These are phyloP conservation scores for Philonicus albiceps DNA, from an alignment of 2,888 invertebrate genomes.

Conservation along the genomic window DNA sequence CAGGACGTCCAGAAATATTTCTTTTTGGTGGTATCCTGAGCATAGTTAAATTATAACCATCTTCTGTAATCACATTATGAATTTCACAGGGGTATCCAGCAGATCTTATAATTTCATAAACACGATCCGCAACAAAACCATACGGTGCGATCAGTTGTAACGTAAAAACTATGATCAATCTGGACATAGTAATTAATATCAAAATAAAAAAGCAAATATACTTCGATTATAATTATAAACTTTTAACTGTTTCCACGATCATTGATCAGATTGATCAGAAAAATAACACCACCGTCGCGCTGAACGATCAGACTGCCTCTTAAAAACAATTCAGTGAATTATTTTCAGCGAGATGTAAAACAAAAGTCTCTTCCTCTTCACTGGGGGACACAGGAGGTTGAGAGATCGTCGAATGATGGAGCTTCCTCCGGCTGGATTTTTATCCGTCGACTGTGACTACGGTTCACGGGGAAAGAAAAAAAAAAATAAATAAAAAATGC, in stretches of 20 bases:
- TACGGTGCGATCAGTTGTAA: neutral
- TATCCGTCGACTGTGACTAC: neutral
- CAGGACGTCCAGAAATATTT: slow-evolving; percentile 51
- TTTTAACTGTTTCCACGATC: neutral
- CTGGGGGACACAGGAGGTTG: neutral
- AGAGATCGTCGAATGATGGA: neutral
- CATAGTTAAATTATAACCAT: slow-evolving; percentile 55
- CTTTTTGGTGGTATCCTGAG: slow-evolving; percentile 56
- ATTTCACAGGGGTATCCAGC: slow-evolving; percentile 1
- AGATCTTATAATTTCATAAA: neutral
- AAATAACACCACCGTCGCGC: neutral
- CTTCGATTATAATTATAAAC: neutral
- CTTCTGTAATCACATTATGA: slow-evolving; percentile 49
- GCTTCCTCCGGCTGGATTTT: neutral
- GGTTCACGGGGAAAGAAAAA: neutral
- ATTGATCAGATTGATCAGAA: neutral
- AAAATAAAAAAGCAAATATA: neutral
- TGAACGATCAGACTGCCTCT: neutral
- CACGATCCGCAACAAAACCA: neutral
- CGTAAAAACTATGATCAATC: neutral
- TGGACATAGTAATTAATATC: neutral
- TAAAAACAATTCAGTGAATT: neutral
- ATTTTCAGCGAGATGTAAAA: neutral
- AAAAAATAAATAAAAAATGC: too few relatives aligned
- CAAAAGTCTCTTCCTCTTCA: neutral